A percentile compares a stretch with the other conserved stretches of the same genome.
These are phyloP conservation scores for Eupithecia abbreviata DNA, from an alignment of 2,888 invertebrate species.

Conservation along the genomic window DNA sequence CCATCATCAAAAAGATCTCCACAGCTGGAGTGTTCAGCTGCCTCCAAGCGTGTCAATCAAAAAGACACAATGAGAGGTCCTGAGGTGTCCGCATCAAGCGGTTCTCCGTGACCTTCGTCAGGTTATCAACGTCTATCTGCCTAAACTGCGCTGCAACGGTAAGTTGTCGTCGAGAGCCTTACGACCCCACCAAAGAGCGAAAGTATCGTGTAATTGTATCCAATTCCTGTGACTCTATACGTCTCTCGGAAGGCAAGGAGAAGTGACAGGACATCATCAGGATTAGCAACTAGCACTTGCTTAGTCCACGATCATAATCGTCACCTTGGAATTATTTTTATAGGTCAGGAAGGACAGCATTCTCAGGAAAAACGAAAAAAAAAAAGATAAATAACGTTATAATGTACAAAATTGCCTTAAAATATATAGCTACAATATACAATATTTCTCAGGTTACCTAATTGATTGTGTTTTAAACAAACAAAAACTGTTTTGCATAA, in stretches of 20 bases:
- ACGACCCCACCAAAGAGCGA: background rate
- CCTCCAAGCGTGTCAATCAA: background rate
- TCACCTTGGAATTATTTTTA: background rate
- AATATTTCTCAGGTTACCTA: background rate
- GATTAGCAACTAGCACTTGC: background rate
- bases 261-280: background rate
- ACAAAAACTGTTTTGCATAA: slow-evolving; percentile 20
- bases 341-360: background rate
- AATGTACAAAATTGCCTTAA: background rate
- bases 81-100: background rate
- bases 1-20: background rate
- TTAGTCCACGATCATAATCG: background rate
- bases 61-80: background rate
- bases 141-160: background rate
- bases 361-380: background rate
- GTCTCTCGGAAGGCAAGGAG: no score
- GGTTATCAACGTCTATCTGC: background rate
- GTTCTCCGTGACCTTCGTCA: background rate
- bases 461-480: slow-evolving; percentile 21
- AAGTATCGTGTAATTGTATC: background rate
- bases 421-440: background rate
- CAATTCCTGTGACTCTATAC: background rate
- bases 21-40: background rate
- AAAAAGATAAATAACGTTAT: background rate
- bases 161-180: background rate